Conservation (phyloP, 2,797 vertebrate genomes). For the Micrastur ruficollis region DNA sequence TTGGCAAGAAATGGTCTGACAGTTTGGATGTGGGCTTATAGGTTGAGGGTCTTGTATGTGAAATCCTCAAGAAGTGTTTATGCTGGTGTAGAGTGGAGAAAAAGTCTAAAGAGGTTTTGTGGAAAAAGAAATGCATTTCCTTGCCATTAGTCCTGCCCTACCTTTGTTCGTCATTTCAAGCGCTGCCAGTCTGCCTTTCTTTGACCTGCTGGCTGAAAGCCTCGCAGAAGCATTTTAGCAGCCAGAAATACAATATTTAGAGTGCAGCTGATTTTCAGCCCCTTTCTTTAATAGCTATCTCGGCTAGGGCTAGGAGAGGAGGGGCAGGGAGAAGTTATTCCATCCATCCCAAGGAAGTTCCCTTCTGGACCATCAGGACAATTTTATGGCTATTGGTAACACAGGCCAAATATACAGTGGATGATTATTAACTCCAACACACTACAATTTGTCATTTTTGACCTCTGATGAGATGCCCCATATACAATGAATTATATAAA, state of each 20-base stretch:
- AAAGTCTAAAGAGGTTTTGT: not conserved
- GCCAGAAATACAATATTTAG: constrained; percentile 2
- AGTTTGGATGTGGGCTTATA: not conserved
- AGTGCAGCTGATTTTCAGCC: not conserved
- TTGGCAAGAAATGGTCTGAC: not conserved
- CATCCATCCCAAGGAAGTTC: not conserved
- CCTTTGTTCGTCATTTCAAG: not conserved
- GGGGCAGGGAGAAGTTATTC: not conserved
- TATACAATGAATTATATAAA: not conserved
- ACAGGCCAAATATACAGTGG: not conserved
- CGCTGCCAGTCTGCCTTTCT: not conserved
- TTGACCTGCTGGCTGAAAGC: not conserved
- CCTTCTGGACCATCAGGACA: not conserved
- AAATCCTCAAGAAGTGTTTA: not conserved
- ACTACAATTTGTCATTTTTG: not conserved
- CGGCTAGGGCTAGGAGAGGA: not conserved
- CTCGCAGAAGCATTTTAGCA: not conserved
- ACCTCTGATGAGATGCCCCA: not conserved
- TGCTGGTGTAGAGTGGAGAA: not conserved
- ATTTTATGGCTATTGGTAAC: not conserved
- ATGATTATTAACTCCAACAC: not conserved
- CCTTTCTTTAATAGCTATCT: not conserved
- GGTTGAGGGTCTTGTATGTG: not conserved
- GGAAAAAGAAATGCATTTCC: not conserved
- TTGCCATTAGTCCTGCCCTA: not conserved